phyloP scores from a whole-genome alignment of 2,797 vertebrate species.

The Brachyrhaphis roseni region DNA sequence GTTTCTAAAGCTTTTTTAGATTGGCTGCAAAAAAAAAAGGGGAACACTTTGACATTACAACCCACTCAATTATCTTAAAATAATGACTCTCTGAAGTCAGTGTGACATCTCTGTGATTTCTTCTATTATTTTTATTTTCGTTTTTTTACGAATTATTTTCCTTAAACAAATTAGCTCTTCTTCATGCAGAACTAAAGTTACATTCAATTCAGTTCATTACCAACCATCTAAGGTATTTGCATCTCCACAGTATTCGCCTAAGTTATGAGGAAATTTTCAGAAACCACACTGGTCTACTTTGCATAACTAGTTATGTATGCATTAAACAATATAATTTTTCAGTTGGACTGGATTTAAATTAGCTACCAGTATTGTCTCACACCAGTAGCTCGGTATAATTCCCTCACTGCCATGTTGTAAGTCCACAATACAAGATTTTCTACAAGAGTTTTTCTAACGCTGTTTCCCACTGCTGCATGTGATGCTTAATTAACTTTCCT shows the following conservation, averaged over 20 bases:
- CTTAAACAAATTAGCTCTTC: not conserved
- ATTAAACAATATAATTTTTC: conserved; percentile 40
- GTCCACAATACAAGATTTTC: conserved; percentile 28
- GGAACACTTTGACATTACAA: not conserved
- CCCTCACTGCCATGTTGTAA: conserved; percentile 13
- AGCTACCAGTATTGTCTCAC: conserved; percentile 16
- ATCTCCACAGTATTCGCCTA: not conserved
- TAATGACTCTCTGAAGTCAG: not conserved
- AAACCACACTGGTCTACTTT: not conserved
- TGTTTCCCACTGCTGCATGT: conserved; percentile 22
- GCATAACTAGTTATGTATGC: conserved; percentile 8
- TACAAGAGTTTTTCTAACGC: conserved; percentile 37
- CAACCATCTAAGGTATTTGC: not conserved
- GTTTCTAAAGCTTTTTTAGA: not conserved
- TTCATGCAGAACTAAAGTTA: not conserved
- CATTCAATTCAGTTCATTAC: not conserved
- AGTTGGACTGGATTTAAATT: conserved; percentile 27
- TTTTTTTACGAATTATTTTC: not conserved
- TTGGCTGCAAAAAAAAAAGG: not conserved
- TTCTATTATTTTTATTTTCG: not conserved
- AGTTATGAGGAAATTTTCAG: conserved; percentile 4
- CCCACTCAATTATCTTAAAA: not conserved
- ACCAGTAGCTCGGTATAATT: conserved; percentile 21
- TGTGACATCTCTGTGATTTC: not conserved
- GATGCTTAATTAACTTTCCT: conserved; percentile 62